These are phyloP conservation scores for Acholoe squamosa DNA, from an alignment of 2,888 invertebrate genomes.

Conservation along the genomic window DNA sequence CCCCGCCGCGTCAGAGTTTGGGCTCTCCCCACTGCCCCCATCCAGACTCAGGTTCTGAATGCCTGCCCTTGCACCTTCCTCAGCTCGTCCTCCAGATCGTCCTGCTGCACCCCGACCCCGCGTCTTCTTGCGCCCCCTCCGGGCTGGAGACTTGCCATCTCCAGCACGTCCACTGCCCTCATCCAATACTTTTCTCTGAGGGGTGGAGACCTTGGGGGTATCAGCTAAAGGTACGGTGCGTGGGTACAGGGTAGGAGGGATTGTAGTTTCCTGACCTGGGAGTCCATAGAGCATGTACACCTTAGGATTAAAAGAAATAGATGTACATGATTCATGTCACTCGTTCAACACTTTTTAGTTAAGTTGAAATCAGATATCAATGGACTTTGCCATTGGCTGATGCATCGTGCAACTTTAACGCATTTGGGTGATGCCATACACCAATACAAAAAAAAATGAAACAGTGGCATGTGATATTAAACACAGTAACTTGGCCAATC, in stretches of 20 bases:
- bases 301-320: conserved; percentile 70
- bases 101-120: conserved; percentile 63
- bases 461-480: too few species aligned
- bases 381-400: too few species aligned
- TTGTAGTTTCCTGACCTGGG: conserved; percentile 72
- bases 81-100: neutral
- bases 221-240: conserved; percentile 72
- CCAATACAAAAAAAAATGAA: too few species aligned
- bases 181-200: neutral
- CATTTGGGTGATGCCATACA: too few species aligned
- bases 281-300: conserved; percentile 80
- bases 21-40: conserved; percentile 1
- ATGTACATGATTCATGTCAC: too few species aligned
- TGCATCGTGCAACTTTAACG: too few species aligned
- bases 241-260: conserved; percentile 77
- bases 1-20: neutral
- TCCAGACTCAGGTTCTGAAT: conserved; percentile 34
- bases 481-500: too few species aligned
- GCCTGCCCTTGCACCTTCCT: neutral
- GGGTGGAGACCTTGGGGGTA: conserved; percentile 68
- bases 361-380: too few species aligned
- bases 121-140: conserved; percentile 48
- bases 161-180: neutral
- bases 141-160: neutral
- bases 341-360: too few species aligned